These are phyloP conservation scores for Bergia sp. DNA, from an alignment of 92 coral and sea anemone genomes.

Conservation along the genomic window DNA sequence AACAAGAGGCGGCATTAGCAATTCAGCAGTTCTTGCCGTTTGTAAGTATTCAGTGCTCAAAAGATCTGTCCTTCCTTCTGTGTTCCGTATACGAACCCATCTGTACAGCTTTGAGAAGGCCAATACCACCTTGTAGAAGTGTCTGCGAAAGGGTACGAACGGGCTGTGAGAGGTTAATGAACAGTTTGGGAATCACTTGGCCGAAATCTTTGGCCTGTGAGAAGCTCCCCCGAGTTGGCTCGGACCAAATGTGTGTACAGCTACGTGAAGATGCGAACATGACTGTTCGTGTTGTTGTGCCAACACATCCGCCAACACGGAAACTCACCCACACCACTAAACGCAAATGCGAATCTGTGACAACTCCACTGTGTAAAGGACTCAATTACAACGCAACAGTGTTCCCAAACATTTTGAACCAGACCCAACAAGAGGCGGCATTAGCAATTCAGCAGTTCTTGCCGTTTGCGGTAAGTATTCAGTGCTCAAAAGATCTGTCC, in stretches of 20 bases:
- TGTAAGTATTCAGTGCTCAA: slow-evolving; percentile 32
- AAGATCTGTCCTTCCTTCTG: slow-evolving; percentile 39
- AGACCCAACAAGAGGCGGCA: slow-evolving; percentile 26
- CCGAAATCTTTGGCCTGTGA: slow-evolving; percentile 40
- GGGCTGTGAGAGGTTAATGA: slow-evolving; percentile 27
- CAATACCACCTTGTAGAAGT: slow-evolving; percentile 36
- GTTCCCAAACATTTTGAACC: slow-evolving; percentile 53
- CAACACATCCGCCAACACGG: neutral
- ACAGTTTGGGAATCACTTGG: slow-evolving; percentile 36
- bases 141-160: slow-evolving; percentile 41
- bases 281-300: neutral
- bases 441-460: neutral
- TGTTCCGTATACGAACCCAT: slow-evolving; percentile 49
- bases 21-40: slow-evolving; percentile 20
- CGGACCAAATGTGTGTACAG: slow-evolving; percentile 33
- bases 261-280: neutral
- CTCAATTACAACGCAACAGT: slow-evolving; percentile 35
- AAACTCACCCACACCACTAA: neutral
- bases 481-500: slow-evolving; percentile 44
- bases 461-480: slow-evolving; percentile 14
- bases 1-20: slow-evolving; percentile 7
- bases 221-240: slow-evolving; percentile 25
- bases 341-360: neutral
- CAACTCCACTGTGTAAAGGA: neutral
- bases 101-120: slow-evolving; percentile 36